A percentile compares a stretch with the other conserved stretches of the same genome.
These are phyloP conservation scores for Automeris io DNA, from an alignment of 2,888 invertebrate species.

Conservation along the genomic window DNA sequence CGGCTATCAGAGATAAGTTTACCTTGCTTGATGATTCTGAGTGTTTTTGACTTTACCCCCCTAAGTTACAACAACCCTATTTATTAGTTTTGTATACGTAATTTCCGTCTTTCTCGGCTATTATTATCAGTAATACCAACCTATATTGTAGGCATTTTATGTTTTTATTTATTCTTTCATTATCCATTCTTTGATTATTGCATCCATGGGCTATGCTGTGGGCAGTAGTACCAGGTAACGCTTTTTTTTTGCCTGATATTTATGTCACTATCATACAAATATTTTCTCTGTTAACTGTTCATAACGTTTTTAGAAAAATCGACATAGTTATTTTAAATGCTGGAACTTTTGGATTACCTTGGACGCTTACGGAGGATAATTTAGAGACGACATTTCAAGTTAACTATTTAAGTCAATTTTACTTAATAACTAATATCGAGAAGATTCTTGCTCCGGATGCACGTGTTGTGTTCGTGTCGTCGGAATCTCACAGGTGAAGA, in stretches of 20 bases:
- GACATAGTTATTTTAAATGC: slow-evolving; percentile 89
- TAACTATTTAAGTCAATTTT: slow-evolving; percentile 89
- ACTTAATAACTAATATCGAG: slow-evolving; percentile 84
- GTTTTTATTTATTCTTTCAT: not conserved
- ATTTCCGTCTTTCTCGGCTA: too few species aligned
- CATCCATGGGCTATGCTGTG: not conserved
- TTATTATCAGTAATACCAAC: too few species aligned
- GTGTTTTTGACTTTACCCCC: too few species aligned
- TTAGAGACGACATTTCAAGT: slow-evolving; percentile 91
- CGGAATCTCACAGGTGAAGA: slow-evolving; percentile 91
- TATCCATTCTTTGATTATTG: not conserved
- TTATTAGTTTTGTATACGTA: too few species aligned
- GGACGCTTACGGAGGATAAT: slow-evolving; percentile 83
- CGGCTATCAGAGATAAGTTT: too few species aligned
- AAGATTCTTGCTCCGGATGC: slow-evolving; percentile 80
- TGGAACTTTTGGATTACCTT: slow-evolving; percentile 86
- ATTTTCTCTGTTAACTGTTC: not conserved
- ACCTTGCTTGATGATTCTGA: too few species aligned
- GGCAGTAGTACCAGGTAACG: not conserved
- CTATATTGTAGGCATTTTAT: not conserved
- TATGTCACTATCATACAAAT: not conserved
- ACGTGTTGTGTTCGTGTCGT: slow-evolving; percentile 89
- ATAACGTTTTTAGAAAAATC: slow-evolving; percentile 70
- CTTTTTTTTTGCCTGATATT: not conserved
- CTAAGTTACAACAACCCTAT: too few species aligned